These are phyloP conservation scores for Amphiprion ocellaris DNA, from an alignment of 2,113 vertebrate species.

Conservation along the genomic window DNA sequence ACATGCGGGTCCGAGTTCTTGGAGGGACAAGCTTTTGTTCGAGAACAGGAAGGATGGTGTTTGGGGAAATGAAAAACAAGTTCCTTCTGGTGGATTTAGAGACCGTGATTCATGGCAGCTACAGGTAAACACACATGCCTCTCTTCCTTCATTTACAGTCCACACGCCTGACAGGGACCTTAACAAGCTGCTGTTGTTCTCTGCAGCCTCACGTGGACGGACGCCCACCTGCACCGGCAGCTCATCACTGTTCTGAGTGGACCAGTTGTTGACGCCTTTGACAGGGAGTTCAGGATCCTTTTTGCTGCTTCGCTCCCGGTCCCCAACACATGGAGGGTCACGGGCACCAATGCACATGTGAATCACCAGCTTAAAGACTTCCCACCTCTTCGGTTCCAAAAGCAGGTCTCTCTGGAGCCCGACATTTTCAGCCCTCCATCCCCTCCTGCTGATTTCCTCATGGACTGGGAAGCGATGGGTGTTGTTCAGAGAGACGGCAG, in stretches of 20 bases:
- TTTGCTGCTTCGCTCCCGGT: conserved; percentile 81
- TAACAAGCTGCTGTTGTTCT: conserved; percentile 36
- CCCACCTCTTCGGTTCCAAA: conserved; percentile 24
- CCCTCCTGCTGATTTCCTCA: conserved; percentile 45
- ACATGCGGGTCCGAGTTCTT: conserved; percentile 85
- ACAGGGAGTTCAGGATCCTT: conserved; percentile 84
- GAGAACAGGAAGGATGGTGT: conserved; percentile 83
- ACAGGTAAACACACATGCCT: conserved; percentile 82
- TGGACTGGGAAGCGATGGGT: conserved; percentile 85
- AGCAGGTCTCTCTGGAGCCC: conserved; percentile 23
- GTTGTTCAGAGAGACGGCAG: conserved; percentile 55
- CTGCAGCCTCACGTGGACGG: conserved; percentile 84
- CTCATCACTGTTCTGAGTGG: conserved; percentile 82
- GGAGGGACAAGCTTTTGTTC: conserved; percentile 88
- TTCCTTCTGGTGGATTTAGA: conserved; percentile 89
- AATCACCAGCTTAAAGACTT: conserved; percentile 29
- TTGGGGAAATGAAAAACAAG: conserved; percentile 87
- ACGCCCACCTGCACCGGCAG: conserved; percentile 85
- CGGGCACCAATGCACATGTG: background rate
- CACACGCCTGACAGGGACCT: background rate
- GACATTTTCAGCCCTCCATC: conserved; percentile 65
- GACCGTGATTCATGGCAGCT: conserved; percentile 89
- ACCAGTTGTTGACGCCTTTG: conserved; percentile 78
- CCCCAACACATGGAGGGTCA: conserved; percentile 51
- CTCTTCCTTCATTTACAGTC: background rate